phyloP scores from a whole-genome alignment of 2,888 invertebrate species.

The Orthosia gracilis region DNA sequence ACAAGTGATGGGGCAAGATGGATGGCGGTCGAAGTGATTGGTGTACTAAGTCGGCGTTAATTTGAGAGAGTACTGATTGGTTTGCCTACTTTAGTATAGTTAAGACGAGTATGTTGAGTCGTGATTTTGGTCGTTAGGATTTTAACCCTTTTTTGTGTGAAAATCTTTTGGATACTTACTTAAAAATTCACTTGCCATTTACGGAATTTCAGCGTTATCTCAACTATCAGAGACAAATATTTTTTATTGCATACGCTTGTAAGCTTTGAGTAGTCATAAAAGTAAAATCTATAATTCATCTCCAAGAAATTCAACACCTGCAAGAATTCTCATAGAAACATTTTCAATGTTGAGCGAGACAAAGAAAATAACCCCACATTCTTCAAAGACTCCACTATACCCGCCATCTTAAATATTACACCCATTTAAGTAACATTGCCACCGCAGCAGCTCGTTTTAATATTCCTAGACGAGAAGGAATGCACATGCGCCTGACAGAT shows the following conservation, averaged over 20 bases:
- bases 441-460: slow-evolving; percentile 47
- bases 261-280: background rate
- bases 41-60: slow-evolving; percentile 38
- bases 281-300: background rate
- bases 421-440: slow-evolving; percentile 37
- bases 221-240: background rate
- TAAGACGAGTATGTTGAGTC: background rate
- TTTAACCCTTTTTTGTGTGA: background rate
- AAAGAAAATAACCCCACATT: slow-evolving; percentile 11
- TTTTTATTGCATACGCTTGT: too few relatives aligned
- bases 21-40: slow-evolving; percentile 44
- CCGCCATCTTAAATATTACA: slow-evolving; percentile 28
- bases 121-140: slow-evolving; percentile 2
- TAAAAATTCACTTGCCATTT: background rate
- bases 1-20: slow-evolving; percentile 49
- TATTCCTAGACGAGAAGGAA: slow-evolving; percentile 49
- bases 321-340: slow-evolving; percentile 12
- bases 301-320: background rate
- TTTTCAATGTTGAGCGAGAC: slow-evolving; percentile 5
- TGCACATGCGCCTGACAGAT: slow-evolving; percentile 64
- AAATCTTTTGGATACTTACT: background rate
- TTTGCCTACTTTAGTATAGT: slow-evolving; percentile 1
- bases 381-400: slow-evolving; percentile 7
- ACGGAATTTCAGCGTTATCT: background rate
- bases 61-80: slow-evolving; percentile 37